phyloP scores from a whole-genome alignment of 2,888 invertebrate genomes.

The Cheilosia vulpina region DNA sequence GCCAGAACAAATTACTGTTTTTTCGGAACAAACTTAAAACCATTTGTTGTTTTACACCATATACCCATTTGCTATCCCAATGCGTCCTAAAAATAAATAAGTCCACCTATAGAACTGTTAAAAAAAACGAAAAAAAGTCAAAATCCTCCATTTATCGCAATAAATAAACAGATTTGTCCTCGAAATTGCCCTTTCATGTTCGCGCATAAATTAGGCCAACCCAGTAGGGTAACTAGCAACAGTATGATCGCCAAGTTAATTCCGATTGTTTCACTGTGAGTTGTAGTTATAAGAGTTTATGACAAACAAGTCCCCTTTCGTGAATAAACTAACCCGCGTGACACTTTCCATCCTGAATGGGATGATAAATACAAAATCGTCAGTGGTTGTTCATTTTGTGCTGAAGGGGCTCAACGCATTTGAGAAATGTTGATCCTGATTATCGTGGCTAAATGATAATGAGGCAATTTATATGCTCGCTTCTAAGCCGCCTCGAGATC shows the following conservation, averaged over 20 bases:
- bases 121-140: slow-evolving; percentile 20
- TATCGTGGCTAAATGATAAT: slow-evolving; percentile 65
- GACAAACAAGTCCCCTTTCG: slow-evolving; percentile 39
- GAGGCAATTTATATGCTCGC: slow-evolving; percentile 65
- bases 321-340: slow-evolving; percentile 37
- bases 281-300: slow-evolving; percentile 1
- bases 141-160: slow-evolving; percentile 62
- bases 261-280: slow-evolving; percentile 52
- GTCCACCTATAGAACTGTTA: slow-evolving; percentile 9
- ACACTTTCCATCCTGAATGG: slow-evolving; percentile 55
- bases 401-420: slow-evolving; percentile 14
- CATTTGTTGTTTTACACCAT: slow-evolving; percentile 8
- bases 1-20: slow-evolving; percentile 8
- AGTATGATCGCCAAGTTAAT: slow-evolving; percentile 24
- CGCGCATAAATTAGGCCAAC: slow-evolving; percentile 60
- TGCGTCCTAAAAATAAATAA: slow-evolving; percentile 5
- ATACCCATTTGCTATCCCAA: not conserved
- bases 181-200: slow-evolving; percentile 66
- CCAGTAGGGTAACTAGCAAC: slow-evolving; percentile 32
- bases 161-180: slow-evolving; percentile 74
- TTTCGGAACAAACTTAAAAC: not conserved
- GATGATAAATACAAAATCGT: slow-evolving; percentile 43
- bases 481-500: slow-evolving; percentile 26
- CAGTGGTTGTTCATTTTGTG: not conserved
- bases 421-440: slow-evolving; percentile 43